phyloP scores from a whole-genome alignment of 2,888 invertebrate genomes.

The Patella ulyssiponensis region DNA sequence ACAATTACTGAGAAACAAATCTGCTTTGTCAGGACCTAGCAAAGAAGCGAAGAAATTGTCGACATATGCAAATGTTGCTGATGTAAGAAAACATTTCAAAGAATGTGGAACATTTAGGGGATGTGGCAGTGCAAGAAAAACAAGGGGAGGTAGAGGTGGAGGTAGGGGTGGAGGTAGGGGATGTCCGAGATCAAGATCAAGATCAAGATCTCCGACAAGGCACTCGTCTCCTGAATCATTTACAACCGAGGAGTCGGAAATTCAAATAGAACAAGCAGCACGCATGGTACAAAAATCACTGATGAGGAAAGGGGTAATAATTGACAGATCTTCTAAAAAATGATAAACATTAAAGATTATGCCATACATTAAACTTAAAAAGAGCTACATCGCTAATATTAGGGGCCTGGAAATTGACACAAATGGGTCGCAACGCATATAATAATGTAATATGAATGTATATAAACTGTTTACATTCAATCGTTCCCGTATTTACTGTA shows the following conservation, averaged over 20 bases:
- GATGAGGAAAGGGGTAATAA: background rate
- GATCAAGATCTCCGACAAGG: background rate
- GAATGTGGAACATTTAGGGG: background rate
- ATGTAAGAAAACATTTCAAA: background rate
- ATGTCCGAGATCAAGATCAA: background rate
- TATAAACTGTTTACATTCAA: too few relatives aligned
- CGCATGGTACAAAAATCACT: background rate
- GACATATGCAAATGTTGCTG: background rate
- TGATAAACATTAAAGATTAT: too few relatives aligned
- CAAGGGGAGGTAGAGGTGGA: background rate
- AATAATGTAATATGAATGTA: too few relatives aligned
- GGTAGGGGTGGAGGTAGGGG: background rate
- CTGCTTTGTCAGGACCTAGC: constrained; percentile 32
- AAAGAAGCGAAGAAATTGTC: constrained; percentile 37
- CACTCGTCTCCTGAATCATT: background rate
- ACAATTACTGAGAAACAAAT: constrained; percentile 42
- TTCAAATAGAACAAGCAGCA: background rate
- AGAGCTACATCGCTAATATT: too few relatives aligned
- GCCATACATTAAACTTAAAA: too few relatives aligned
- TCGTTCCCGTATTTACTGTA: too few relatives aligned
- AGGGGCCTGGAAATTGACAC: too few relatives aligned
- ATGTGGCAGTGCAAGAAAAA: background rate
- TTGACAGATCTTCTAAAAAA: too few relatives aligned
- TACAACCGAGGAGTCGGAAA: background rate
- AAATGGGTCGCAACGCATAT: too few relatives aligned